A percentile compares a stretch with the other conserved stretches of the same genome.
Conservation (phyloP, 2,113 vertebrate genomes). For the Stegastes partitus region DNA sequence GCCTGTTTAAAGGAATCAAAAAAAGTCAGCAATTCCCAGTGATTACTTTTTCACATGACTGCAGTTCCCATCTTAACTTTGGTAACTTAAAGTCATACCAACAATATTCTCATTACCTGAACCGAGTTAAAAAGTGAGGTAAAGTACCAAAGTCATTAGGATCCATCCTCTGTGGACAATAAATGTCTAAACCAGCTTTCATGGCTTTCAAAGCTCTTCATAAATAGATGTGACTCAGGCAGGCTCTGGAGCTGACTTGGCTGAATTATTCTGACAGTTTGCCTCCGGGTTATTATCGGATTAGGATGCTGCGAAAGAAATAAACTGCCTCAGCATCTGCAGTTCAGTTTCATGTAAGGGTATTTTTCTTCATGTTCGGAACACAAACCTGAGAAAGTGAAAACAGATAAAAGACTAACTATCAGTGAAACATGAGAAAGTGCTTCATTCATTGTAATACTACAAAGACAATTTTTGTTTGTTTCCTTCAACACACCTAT, state of each 20-base stretch:
- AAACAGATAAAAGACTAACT: not conserved
- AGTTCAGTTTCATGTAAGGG: not conserved
- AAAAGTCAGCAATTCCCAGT: too few species aligned
- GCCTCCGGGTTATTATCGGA: conserved; percentile 46
- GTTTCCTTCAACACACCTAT: not conserved
- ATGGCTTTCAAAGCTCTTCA: not conserved
- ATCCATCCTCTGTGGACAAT: not conserved
- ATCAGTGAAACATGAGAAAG: not conserved
- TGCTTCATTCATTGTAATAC: not conserved
- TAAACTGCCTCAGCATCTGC: conserved; percentile 21
- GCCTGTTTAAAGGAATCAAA: too few species aligned
- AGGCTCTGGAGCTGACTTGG: conserved; percentile 22
- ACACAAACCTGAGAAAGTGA: conserved; percentile 17
- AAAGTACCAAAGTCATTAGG: not conserved
- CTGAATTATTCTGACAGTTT: conserved; percentile 19
- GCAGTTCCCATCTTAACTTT: too few species aligned
- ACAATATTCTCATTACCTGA: too few species aligned
- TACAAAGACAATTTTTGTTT: not conserved
- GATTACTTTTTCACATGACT: too few species aligned
- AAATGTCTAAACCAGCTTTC: not conserved
- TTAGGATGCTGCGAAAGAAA: conserved; percentile 33
- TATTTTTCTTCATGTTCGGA: conserved; percentile 4
- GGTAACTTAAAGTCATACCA: too few species aligned
- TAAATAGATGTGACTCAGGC: not conserved
- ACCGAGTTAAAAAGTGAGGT: too few species aligned